A percentile compares a stretch with the other conserved stretches of the same genome.
Evolutionary conservation across 1,140 invertebrate species (phyloP).

Genomic region (honey bee (Apis mellifera)): DNA sequence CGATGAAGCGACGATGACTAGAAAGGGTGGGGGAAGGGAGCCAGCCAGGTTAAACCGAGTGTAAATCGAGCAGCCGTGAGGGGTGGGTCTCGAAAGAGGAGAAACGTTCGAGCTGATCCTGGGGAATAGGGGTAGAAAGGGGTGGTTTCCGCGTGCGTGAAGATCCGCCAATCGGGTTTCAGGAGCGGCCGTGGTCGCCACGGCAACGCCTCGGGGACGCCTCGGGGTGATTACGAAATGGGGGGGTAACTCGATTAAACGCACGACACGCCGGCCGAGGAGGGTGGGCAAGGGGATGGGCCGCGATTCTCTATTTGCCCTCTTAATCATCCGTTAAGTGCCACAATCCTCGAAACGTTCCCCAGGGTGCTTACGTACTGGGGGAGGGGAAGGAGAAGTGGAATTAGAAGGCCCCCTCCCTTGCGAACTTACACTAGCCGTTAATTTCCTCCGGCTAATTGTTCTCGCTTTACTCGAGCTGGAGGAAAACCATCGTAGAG

Average conservation of each 20-base stretch:
- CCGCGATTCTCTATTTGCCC: conserved; percentile 59
- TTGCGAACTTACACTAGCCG: not conserved
- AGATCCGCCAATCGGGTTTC: conserved; percentile 64
- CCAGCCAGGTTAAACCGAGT: conserved; percentile 58
- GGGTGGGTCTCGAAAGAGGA: conserved; percentile 3
- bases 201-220: conserved; percentile 67
- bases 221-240: conserved; percentile 59
- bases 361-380: conserved; percentile 17
- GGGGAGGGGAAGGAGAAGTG: too few species aligned
- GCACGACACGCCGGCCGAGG: conserved; percentile 38
- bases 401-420: not conserved
- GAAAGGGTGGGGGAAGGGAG: not conserved
- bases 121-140: conserved; percentile 29
- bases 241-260: conserved; percentile 68
- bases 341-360: conserved; percentile 56
- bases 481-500: too few species aligned
- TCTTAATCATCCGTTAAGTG: conserved; percentile 70
- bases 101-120: conserved; percentile 49
- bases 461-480: not conserved
- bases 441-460: conserved; percentile 23
- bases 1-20: conserved; percentile 23
- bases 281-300: conserved; percentile 27
- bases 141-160: conserved; percentile 58
- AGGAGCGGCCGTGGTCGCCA: conserved; percentile 71
- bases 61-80: conserved; percentile 54